These are phyloP conservation scores for Sinohyriopsis cumingii DNA, from an alignment of 2,888 invertebrate species.

Conservation along the genomic window DNA sequence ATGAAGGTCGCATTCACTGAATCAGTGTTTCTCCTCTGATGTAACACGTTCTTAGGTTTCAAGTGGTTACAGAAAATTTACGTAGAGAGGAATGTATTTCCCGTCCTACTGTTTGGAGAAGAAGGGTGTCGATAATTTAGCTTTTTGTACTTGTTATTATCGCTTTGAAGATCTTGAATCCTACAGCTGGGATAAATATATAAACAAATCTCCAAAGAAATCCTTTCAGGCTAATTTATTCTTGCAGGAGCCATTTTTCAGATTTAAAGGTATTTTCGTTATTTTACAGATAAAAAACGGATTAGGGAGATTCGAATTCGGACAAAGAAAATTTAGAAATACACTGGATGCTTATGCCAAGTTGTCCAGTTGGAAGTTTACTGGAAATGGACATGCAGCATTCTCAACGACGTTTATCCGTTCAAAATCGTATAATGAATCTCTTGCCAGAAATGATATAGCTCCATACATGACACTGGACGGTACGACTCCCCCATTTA, in stretches of 20 bases:
- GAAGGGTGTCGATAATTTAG: too few relatives aligned
- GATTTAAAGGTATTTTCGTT: conserved; percentile 69
- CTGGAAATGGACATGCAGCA: conserved; percentile 11
- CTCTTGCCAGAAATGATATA: conserved; percentile 30
- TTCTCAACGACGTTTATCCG: conserved; percentile 39
- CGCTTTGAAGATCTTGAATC: too few relatives aligned
- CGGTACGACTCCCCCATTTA: conserved; percentile 34
- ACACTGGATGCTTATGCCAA: conserved; percentile 47
- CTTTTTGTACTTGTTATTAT: too few relatives aligned
- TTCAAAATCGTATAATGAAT: conserved; percentile 34
- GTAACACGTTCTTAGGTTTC: too few relatives aligned
- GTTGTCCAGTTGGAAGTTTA: conserved; percentile 33
- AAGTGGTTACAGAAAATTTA: too few relatives aligned
- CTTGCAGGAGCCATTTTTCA: not conserved
- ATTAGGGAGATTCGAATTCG: conserved; percentile 40
- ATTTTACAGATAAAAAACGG: conserved; percentile 76
- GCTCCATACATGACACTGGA: conserved; percentile 43
- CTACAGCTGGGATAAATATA: too few relatives aligned
- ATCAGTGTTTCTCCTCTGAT: too few relatives aligned
- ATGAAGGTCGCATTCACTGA: too few relatives aligned
- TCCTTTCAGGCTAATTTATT: not conserved
- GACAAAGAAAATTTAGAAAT: conserved; percentile 30
- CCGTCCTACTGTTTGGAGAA: too few relatives aligned
- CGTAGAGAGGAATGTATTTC: too few relatives aligned
- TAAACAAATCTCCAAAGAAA: too few relatives aligned